Evolutionary conservation across 2,888 invertebrate species (phyloP).

Genomic region (Mythimna pallens): DNA sequence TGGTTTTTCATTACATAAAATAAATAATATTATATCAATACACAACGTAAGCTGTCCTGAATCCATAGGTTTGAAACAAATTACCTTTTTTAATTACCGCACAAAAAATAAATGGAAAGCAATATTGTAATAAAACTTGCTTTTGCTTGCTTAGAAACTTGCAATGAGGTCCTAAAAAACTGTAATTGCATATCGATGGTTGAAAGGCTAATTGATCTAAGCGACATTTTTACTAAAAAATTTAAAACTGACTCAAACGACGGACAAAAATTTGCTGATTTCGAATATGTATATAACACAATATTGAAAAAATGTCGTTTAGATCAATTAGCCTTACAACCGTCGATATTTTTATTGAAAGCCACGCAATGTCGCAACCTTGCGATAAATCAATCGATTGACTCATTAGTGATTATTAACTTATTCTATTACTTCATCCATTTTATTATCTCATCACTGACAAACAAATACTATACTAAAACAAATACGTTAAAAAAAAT

Average conservation of each 20-base stretch:
- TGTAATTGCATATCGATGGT: slow-evolving; percentile 2
- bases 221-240: no score
- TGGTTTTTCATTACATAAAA: no score
- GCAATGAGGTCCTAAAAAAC: neutral
- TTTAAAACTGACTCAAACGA: no score
- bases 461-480: no score
- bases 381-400: slow-evolving; percentile 27
- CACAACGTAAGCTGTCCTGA: neutral
- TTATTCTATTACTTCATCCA: neutral
- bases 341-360: slow-evolving; percentile 11
- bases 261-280: no score
- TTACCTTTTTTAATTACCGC: neutral
- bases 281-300: no score
- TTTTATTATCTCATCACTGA: neutral
- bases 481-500: neutral
- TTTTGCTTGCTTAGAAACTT: neutral
- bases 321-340: no score
- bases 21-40: neutral
- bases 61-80: neutral
- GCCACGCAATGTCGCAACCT: slow-evolving; percentile 33
- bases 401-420: slow-evolving; percentile 14
- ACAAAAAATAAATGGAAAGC: neutral
- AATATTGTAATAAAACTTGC: neutral
- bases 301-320: no score
- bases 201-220: no score